Evolutionary conservation across 2,113 vertebrate genomes (phyloP), one percentile per base, ranked within the genome.

Genomic region (Onychostruthus taczanowskii): DNA sequence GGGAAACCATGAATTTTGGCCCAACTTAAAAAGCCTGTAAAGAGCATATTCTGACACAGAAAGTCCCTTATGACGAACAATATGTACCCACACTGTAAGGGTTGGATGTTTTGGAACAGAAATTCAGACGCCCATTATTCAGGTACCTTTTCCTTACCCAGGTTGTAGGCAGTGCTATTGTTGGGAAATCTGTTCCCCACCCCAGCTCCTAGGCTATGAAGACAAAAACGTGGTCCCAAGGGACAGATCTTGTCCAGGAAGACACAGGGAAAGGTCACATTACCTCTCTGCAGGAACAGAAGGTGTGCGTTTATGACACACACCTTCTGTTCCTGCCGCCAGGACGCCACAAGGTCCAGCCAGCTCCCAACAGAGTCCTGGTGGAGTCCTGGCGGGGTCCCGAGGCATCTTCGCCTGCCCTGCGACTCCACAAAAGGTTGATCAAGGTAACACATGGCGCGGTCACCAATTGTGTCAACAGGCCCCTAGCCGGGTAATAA

Each of bases 141-240:
- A 24, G n/a, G n/a, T 10, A 24, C n/a, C 22, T 59, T 22, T 59
- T 59, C 10, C 10, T 10, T 11, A 35, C n/a, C 23, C 3, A 1
- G 10, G 14, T 16, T 59, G n/a, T n/a, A 24, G 56, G 56, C n/a
- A 35, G 56, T 35, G 33, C 21, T 23, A 15, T n/a, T 58, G 21
- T 5, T 24, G 56, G 31, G 20, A 56, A 56, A 56, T 56, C 31
- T 22, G 20, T 22, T 22, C 13, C 31, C 33, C 13, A 2, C 13
- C 13, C 55, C 55, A 58, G 21, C 21, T 58, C 21, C 21, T 23
- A n/a, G 6, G 20, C n/a, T 59, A 11, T 11, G 22, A 59, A 10
- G 56, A n/a, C 14, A 59, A 59, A 59, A 59, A 35, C 2, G 3
- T 2, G 1, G 33, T 16, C n/a, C n/a, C 10, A 1, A 35, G n/a